Percentiles rank a stretch among this genome's conserved stretches.
phyloP scores from a whole-genome alignment of 2,888 invertebrate species.

The Leptinotarsa haldemani region DNA sequence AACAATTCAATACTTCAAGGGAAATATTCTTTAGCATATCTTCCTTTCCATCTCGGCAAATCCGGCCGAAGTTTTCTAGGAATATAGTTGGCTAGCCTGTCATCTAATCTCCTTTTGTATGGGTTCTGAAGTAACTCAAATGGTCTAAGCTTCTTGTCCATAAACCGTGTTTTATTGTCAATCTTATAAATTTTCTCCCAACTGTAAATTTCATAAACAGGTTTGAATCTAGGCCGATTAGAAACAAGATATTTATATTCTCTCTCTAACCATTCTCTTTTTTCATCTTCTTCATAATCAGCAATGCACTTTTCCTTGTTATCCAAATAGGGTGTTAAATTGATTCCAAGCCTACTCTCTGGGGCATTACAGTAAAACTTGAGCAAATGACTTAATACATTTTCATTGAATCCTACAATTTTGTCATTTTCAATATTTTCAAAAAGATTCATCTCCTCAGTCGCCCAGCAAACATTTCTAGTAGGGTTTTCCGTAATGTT shows the following conservation, averaged over 20 bases:
- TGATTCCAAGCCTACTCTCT: constrained; percentile 69
- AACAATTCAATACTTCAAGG: constrained; percentile 63
- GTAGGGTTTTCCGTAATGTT: constrained; percentile 75
- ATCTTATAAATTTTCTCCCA: constrained; percentile 90
- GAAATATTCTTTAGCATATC: constrained; percentile 77
- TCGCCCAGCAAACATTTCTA: constrained; percentile 85
- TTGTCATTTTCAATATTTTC: constrained; percentile 79
- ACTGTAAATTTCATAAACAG: constrained; percentile 77
- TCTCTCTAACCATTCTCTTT: constrained; percentile 77
- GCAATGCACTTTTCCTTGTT: constrained; percentile 71
- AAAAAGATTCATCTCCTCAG: constrained; percentile 78
- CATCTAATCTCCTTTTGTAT: constrained; percentile 74
- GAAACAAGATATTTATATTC: constrained; percentile 77
- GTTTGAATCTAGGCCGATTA: constrained; percentile 74
- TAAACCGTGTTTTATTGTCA: constrained; percentile 74
- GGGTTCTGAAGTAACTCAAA: constrained; percentile 77
- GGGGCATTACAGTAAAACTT: constrained; percentile 81
- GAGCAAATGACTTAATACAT: constrained; percentile 78
- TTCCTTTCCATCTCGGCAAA: constrained; percentile 72
- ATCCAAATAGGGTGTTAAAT: constrained; percentile 81
- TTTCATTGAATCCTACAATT: constrained; percentile 83
- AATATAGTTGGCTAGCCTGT: constrained; percentile 76
- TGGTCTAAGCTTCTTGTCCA: constrained; percentile 77
- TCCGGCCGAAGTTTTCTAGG: constrained; percentile 74
- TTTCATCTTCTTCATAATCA: constrained; percentile 77